phyloP scores from a whole-genome alignment of 2,797 vertebrate genomes.

The Emys orbicularis region DNA sequence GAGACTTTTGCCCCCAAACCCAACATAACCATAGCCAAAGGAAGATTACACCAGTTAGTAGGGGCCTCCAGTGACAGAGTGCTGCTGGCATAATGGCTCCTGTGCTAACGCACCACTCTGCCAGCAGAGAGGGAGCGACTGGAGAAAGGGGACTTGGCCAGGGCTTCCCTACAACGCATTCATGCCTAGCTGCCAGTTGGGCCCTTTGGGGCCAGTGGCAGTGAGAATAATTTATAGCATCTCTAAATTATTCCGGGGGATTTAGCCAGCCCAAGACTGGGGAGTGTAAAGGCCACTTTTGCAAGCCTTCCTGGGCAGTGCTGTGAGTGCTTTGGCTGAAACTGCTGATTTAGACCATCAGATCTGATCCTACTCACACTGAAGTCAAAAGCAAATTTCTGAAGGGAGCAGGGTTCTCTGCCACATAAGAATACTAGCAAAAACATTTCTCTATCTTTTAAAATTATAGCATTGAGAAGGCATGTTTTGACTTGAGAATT shows the following conservation, averaged over 20 bases:
- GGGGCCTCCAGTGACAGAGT: not conserved
- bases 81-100: not conserved
- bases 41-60: not conserved
- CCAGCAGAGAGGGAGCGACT: not conserved
- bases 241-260: constrained; percentile 45
- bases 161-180: not conserved
- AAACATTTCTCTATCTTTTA: not conserved
- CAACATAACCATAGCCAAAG: not conserved
- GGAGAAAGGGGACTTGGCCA: not conserved
- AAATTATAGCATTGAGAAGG: not conserved
- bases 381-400: accelerated
- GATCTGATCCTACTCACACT: not conserved
- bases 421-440: not conserved
- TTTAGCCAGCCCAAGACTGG: not conserved
- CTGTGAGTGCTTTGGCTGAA: accelerated
- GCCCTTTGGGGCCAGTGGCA: constrained; percentile 2
- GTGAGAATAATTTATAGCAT: constrained; percentile 9
- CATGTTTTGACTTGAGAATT: not conserved
- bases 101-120: not conserved
- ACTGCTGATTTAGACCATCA: not conserved
- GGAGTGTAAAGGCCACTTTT: not conserved
- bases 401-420: not conserved
- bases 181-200: not conserved
- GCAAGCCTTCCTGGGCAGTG: not conserved
- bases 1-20: not conserved